Evolutionary conservation across 2,113 vertebrate genomes (phyloP).

Genomic region (Tetrax tetrax): DNA sequence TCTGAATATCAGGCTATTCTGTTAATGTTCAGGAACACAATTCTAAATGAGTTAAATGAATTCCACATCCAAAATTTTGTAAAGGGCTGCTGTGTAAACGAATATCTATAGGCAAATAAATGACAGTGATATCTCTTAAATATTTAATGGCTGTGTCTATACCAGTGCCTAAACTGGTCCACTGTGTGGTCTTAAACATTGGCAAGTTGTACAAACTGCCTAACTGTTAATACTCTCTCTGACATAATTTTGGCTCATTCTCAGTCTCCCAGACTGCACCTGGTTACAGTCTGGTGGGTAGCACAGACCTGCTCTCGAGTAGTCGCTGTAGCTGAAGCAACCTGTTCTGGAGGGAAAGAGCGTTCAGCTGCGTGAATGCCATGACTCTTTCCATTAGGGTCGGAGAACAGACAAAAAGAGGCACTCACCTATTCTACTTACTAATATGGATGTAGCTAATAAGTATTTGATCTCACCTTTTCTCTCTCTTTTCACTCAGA

Average conservation of each 20-base stretch:
- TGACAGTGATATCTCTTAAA: neutral
- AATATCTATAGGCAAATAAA: neutral
- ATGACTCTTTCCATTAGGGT: neutral
- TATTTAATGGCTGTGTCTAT: neutral
- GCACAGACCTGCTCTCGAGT: neutral
- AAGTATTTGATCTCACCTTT: neutral
- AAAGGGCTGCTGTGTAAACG: neutral
- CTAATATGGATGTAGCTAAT: neutral
- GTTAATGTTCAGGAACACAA: neutral
- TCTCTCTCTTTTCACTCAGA: neutral
- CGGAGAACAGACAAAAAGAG: neutral
- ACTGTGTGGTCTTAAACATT: neutral
- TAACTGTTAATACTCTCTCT: neutral
- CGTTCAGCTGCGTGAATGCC: too few relatives aligned
- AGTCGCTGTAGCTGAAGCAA: neutral
- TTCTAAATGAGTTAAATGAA: neutral
- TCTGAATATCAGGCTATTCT: neutral
- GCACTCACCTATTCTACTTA: neutral
- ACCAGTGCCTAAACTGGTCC: neutral
- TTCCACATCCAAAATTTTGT: neutral
- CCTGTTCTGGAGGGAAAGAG: neutral
- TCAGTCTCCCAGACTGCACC: neutral
- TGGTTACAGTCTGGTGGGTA: too few relatives aligned
- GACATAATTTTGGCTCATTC: neutral
- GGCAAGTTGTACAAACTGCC: neutral